phyloP scores from a whole-genome alignment of 1,140 invertebrate species.

The Piezodorus guildinii region DNA sequence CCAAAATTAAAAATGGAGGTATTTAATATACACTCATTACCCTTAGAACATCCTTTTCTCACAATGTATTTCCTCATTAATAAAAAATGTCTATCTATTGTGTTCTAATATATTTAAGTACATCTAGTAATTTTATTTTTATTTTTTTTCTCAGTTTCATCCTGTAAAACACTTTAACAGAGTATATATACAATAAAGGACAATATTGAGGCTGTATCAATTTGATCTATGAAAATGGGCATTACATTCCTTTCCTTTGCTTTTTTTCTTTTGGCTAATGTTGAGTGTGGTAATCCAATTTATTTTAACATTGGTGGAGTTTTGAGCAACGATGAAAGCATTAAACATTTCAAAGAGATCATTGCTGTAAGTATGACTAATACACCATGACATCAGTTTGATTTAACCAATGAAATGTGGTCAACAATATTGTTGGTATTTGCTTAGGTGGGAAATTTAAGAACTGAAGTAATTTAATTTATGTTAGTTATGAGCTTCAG shows the following conservation, averaged over 20 bases:
- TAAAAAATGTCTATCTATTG: background rate
- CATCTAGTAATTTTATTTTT: background rate
- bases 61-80: background rate
- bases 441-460: background rate
- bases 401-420: background rate
- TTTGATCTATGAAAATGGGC: background rate
- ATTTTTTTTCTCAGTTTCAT: background rate
- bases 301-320: conserved; percentile 83
- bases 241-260: background rate
- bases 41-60: background rate
- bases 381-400: background rate
- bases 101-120: background rate
- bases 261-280: background rate
- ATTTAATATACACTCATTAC: background rate
- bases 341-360: conserved; percentile 61
- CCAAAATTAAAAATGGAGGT: background rate
- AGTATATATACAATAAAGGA: background rate
- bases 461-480: background rate
- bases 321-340: conserved; percentile 66
- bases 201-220: background rate
- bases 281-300: conserved; percentile 44
- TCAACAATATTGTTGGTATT: background rate
- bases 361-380: conserved; percentile 55
- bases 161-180: background rate
- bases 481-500: background rate